Evolutionary conservation across 2,888 invertebrate species (phyloP).

Genomic region (Cetonia aurata): DNA sequence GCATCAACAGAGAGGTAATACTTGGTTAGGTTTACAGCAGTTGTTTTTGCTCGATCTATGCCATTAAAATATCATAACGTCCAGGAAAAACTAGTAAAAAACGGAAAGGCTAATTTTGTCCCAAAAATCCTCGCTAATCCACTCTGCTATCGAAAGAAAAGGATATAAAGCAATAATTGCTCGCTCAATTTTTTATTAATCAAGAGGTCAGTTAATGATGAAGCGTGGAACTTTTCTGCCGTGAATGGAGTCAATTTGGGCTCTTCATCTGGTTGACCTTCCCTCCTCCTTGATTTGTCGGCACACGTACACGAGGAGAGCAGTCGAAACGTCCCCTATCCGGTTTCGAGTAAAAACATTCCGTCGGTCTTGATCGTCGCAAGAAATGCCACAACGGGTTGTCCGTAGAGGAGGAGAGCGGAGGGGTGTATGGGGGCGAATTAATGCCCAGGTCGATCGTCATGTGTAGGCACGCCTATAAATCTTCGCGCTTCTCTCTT

Average conservation of each 20-base stretch:
- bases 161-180: conserved; percentile 35
- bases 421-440: conserved; percentile 42
- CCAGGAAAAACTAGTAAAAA: too few relatives aligned
- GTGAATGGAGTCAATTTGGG: conserved; percentile 39
- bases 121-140: conserved; percentile 9
- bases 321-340: conserved; percentile 23
- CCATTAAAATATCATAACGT: too few relatives aligned
- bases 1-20: too few relatives aligned
- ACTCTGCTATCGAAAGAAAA: conserved; percentile 5
- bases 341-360: conserved; percentile 26
- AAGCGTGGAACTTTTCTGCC: conserved; percentile 28
- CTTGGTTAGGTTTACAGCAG: too few relatives aligned
- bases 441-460: conserved; percentile 58
- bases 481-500: conserved; percentile 57
- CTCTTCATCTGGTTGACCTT: conserved; percentile 19
- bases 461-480: conserved; percentile 59
- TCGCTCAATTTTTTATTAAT: conserved; percentile 39
- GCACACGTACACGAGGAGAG: conserved; percentile 9
- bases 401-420: conserved; percentile 16
- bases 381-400: conserved; percentile 40
- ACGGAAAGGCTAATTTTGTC: too few relatives aligned
- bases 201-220: conserved; percentile 38
- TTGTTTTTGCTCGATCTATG: too few relatives aligned
- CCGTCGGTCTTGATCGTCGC: conserved; percentile 33
- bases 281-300: conserved; percentile 11